Base-by-base conservation (phyloP, 2,797 vertebrate genomes). In the Emydoidea blandingii region DNA sequence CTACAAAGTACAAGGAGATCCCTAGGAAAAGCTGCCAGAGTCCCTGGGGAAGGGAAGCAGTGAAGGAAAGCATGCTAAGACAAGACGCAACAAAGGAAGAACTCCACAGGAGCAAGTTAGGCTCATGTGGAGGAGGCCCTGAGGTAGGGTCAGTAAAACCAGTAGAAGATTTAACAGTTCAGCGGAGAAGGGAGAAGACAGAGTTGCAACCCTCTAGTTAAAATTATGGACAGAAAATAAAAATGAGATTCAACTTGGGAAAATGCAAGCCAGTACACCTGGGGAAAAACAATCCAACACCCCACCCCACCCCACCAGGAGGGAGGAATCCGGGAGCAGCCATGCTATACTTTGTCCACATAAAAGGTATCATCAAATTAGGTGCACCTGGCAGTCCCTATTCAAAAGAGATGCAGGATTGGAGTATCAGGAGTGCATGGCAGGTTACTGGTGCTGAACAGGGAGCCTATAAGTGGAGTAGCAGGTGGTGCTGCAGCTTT, bases 401-500 rank as follows among this genome's bases (percentile, higher is more conserved):
- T 72, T 54, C 29, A 37, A 86, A 82, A 57, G 65, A 86, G 88
- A 41, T 59, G 81, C 85, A 72, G 87, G 86, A 92, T 89, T n/a
- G 53, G 91, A 95, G 94, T 47, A 68, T 93, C 89, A 82, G 0
- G 1, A 88, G 81, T 92, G 81, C 15, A 0, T 19, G 79, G 83
- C 56, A 89, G 92, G 94, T 89, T 91, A 93, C 4, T 47, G 54
- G 91, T 3, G 74, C 11, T n/a, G 62, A 87, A 31, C 59, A 1
- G 3, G 81, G n/a, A 62, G 0, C 1, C 89, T 83, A 89, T 34
- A 18, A 27, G 90, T 83, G 41, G 11, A 90, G 85, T 76, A 94
- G 85, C 95, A 94, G 68, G 83, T 94, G 93, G 91, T 92, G 82
- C 85, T 92, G 93, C 74, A 89, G 81, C 29, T 94, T 96, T 95